These are phyloP conservation scores for Brachionus koreanus DNA, from an alignment of 1,140 invertebrate species.

Conservation along the genomic window DNA sequence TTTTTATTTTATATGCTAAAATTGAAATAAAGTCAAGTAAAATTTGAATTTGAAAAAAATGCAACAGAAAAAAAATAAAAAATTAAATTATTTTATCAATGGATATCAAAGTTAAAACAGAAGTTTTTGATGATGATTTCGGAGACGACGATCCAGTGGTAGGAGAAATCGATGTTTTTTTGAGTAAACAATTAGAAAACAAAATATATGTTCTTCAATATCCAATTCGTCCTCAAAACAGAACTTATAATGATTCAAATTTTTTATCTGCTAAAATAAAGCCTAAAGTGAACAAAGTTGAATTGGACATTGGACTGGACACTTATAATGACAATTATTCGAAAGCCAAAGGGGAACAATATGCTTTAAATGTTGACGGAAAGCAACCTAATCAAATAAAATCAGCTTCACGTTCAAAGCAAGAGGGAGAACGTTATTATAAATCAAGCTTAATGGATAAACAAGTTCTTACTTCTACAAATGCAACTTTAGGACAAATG, in stretches of 20 bases:
- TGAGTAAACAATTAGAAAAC: constrained; percentile 4
- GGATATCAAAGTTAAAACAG: not conserved
- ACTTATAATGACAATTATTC: constrained; percentile 38
- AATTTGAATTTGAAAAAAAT: not conserved
- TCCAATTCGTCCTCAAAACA: constrained; percentile 33
- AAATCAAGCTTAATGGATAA: constrained; percentile 35
- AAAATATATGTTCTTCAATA: constrained; percentile 38
- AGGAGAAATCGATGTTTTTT: constrained; percentile 24
- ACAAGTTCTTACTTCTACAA: not conserved
- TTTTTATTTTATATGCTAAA: no score
- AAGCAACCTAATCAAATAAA: constrained; percentile 13
- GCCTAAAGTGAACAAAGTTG: constrained; percentile 32
- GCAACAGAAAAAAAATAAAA: not conserved
- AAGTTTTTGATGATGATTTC: not conserved
- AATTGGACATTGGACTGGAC: constrained; percentile 21
- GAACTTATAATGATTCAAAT: constrained; percentile 6
- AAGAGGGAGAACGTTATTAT: not conserved
- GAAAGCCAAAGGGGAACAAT: constrained; percentile 28
- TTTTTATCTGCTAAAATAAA: not conserved
- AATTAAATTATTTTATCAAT: not conserved
- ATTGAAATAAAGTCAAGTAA: not conserved
- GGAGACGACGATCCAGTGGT: constrained; percentile 29
- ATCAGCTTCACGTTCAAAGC: not conserved
- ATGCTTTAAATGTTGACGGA: constrained; percentile 36
- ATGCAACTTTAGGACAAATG: constrained; percentile 33